phyloP scores from a whole-genome alignment of 2,888 invertebrate species.

The Cerceris ruficornis region DNA sequence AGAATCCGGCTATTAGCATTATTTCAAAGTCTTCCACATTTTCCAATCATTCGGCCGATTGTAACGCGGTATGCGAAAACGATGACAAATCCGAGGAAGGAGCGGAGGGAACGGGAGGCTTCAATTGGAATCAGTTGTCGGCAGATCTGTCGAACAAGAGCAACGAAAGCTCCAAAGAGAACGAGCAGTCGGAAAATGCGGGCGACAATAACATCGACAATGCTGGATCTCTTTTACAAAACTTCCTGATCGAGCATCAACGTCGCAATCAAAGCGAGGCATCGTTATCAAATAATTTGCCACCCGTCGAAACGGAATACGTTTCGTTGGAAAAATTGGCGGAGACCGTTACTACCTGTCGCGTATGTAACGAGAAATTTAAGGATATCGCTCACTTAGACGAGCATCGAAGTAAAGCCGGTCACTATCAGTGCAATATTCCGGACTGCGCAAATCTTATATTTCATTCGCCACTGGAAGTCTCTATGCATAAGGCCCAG shows the following conservation, averaged over 20 bases:
- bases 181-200: slow-evolving; percentile 60
- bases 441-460: slow-evolving; percentile 77
- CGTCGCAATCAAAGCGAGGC: slow-evolving; percentile 72
- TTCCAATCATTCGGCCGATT: slow-evolving; percentile 52
- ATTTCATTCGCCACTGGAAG: slow-evolving; percentile 73
- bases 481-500: slow-evolving; percentile 77
- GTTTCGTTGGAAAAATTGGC: slow-evolving; percentile 86
- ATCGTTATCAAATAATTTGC: slow-evolving; percentile 65
- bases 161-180: slow-evolving; percentile 60
- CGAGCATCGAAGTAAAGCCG: slow-evolving; percentile 83
- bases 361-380: slow-evolving; percentile 85
- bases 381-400: slow-evolving; percentile 83
- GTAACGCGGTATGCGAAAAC: slow-evolving; percentile 34
- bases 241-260: slow-evolving; percentile 77
- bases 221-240: slow-evolving; percentile 75
- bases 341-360: slow-evolving; percentile 84
- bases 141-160: slow-evolving; percentile 64
- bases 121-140: slow-evolving; percentile 75
- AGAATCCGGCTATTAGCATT: slow-evolving; percentile 66
- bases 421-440: slow-evolving; percentile 83
- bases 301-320: slow-evolving; percentile 83
- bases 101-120: slow-evolving; percentile 53
- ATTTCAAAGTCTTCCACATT: slow-evolving; percentile 69
- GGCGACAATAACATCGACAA: slow-evolving; percentile 67
- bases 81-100: slow-evolving; percentile 55